Conservation (phyloP, 2,888 invertebrate species). For the Geotrupes spiniger region DNA sequence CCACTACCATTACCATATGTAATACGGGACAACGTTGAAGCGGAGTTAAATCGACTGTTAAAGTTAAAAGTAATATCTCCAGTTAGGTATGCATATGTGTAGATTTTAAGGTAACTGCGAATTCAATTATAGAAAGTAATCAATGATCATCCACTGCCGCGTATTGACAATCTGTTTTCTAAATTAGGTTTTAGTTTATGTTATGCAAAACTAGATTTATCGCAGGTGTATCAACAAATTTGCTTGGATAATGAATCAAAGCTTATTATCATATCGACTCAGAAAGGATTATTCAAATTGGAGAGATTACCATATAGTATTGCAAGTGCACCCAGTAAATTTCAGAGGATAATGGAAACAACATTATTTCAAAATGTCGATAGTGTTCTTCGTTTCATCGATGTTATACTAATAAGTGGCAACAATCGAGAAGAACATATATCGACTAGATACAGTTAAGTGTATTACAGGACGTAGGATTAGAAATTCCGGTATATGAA, state of each 20-base stretch:
- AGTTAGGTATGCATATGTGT: too few relatives aligned
- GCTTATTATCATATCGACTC: constrained; percentile 21
- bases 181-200: constrained; percentile 24
- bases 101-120: constrained; percentile 29
- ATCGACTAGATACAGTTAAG: constrained; percentile 13
- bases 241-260: constrained; percentile 13
- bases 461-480: constrained; percentile 13
- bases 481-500: constrained; percentile 17
- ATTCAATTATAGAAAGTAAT: constrained; percentile 23
- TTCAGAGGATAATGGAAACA: constrained; percentile 24
- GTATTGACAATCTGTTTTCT: constrained; percentile 30
- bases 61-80: too few relatives aligned
- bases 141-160: constrained; percentile 27
- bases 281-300: constrained; percentile 21
- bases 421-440: not conserved
- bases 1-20: too few relatives aligned
- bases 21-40: too few relatives aligned
- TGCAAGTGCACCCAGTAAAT: constrained; percentile 18
- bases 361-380: constrained; percentile 14
- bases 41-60: too few relatives aligned
- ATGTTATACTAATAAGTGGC: constrained; percentile 17
- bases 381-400: constrained; percentile 9
- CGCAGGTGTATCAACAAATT: constrained; percentile 24
- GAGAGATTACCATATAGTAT: constrained; percentile 22
- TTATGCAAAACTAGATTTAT: constrained; percentile 23